Evolutionary conservation across 2,888 invertebrate species (phyloP), one percentile per base, ranked within the genome.

Genomic region (Archips xylosteana): DNA sequence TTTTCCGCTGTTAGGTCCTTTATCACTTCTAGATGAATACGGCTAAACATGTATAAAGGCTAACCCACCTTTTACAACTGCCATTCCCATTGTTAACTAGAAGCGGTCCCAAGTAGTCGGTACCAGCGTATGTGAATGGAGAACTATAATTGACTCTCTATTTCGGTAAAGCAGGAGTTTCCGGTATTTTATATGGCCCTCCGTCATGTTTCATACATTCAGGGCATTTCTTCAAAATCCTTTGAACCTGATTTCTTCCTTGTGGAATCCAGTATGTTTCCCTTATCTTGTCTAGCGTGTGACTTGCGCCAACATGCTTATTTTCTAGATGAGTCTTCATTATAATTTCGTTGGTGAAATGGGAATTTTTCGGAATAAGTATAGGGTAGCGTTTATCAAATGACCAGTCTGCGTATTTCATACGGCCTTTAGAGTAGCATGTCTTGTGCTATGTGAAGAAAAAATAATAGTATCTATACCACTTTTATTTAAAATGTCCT

Each of bases 221-320:
- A 3, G 39, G 9, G 42, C 66, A 66, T 66, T 34, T 66, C 5
- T 4, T 39, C 5, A 66, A 9, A 15, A 54, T 36, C 32, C 15
- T n/a, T 23, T 54, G n/a, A 3, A 54, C 57, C 10, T 66, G 57
- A 57, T 3, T 10, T 57, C n/a, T 66, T 1, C 66, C 66, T 57
- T 66, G 57, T 12, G 57, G 54, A 10, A 66, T 66, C 66, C 66
- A 66, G 42, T 66, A 66, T 10, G 39, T 39, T 15, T 66, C n/a
- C 12, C 66, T 15, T 2, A 66, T 66, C 8, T 15, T 54, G n/a
- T 23, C 12, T 23, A 66, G 23, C 12, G 54, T 66, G 32, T 36
- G 60, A 36, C 10, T 60, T 0, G n/a, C 60, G 6, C 60, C 60
- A 39, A 60, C 60, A n/a, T 60, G 60, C 2, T 60, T 36, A 23